Evolutionary conservation across 64 coral and sea anemone genomes (phyloP).

Genomic region (Platygyra sinensis): DNA sequence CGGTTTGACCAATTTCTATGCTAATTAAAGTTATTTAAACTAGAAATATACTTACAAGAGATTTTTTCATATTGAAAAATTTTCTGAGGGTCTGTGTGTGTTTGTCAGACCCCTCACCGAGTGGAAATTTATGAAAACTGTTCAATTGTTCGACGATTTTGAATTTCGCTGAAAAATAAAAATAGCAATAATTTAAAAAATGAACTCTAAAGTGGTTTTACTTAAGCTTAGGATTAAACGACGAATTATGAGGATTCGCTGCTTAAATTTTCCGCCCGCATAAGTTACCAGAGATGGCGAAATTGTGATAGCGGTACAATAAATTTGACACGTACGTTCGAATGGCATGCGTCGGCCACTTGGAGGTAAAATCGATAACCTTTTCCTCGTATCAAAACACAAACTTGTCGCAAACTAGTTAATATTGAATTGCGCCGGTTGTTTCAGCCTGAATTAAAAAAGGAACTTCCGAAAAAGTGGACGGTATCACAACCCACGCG

Average conservation of each 20-base stretch:
- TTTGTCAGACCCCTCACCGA: constrained; percentile 13
- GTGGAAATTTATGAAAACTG: constrained; percentile 35
- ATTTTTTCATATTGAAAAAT: constrained; percentile 29
- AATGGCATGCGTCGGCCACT: not conserved
- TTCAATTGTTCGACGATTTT: constrained; percentile 30
- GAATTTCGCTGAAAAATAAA: constrained; percentile 12
- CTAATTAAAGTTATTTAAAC: constrained; percentile 79
- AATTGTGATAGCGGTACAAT: not conserved
- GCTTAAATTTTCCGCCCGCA: constrained; percentile 19
- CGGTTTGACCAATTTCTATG: constrained; percentile 72
- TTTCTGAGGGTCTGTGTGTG: not conserved
- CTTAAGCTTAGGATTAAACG: constrained; percentile 3
- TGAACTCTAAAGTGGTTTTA: constrained; percentile 15
- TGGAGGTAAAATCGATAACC: not conserved
- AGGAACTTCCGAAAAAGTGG: constrained; percentile 33
- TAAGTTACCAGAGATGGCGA: not conserved
- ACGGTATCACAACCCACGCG: constrained; percentile 7
- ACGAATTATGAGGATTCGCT: constrained; percentile 2
- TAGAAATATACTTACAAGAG: constrained; percentile 53
- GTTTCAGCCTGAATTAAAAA: not conserved
- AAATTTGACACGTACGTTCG: constrained; percentile 16
- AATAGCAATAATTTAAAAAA: constrained; percentile 39
- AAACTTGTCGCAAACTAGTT: not conserved
- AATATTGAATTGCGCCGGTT: constrained; percentile 6
- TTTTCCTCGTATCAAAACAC: not conserved